phyloP scores from a whole-genome alignment of 2,113 vertebrate genomes.

The Lepus americanus region DNA sequence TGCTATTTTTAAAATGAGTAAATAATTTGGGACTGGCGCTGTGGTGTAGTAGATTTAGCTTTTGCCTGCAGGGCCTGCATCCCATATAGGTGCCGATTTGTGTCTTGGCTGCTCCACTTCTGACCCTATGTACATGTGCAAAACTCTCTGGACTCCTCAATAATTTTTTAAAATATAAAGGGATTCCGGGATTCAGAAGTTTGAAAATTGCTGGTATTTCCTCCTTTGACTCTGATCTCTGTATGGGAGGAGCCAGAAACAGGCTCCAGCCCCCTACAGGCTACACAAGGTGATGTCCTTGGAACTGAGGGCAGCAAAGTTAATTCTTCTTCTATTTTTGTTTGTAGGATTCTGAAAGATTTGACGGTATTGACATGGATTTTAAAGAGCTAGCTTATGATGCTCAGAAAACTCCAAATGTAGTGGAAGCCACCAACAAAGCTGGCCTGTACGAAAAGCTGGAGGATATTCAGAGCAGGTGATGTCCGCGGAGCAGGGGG shows the following conservation, averaged over 20 bases:
- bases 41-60: background rate
- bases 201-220: background rate
- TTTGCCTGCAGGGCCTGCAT: too few relatives aligned
- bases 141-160: background rate
- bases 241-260: background rate
- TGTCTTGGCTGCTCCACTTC: too few relatives aligned
- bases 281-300: background rate
- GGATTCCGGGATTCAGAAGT: background rate
- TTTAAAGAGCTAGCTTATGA: constrained; percentile 93
- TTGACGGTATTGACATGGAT: constrained; percentile 94
- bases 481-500: background rate
- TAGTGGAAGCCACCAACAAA: constrained; percentile 94
- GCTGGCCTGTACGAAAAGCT: constrained; percentile 92
- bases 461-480: constrained; percentile 96
- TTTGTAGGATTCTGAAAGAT: constrained; percentile 93
- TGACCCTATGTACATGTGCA: background rate
- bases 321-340: constrained; percentile 23
- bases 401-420: constrained; percentile 92
- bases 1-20: constrained; percentile 19
- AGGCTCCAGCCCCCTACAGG: background rate
- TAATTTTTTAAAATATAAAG: background rate
- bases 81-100: too few relatives aligned
- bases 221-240: background rate
- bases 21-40: background rate
- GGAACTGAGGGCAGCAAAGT: background rate